Conservation (phyloP, 2,113 vertebrate genomes). For the Baryphthengus martii region DNA sequence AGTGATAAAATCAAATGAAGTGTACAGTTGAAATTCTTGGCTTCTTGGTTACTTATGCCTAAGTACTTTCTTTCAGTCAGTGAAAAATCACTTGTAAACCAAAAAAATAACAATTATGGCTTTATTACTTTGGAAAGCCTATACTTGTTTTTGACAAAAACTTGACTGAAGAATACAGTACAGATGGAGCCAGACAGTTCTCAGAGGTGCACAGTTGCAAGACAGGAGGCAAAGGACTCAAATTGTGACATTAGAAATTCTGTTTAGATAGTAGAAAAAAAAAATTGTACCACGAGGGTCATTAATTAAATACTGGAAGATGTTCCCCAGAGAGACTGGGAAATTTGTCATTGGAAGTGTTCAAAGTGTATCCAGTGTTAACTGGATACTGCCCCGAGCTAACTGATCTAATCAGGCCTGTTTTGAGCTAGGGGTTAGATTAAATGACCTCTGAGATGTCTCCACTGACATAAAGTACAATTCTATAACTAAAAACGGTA, state of each 20-base stretch:
- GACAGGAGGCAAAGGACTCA: neutral
- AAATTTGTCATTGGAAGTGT: neutral
- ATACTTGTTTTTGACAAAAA: neutral
- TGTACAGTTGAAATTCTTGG: neutral
- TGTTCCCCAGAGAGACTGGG: neutral
- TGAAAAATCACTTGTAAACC: neutral
- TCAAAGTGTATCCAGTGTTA: neutral
- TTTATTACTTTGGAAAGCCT: neutral
- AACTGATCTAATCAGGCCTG: neutral
- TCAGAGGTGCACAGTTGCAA: neutral
- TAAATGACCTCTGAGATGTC: neutral
- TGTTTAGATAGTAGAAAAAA: neutral
- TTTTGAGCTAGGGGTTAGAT: neutral
- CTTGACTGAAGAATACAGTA: neutral
- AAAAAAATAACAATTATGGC: neutral
- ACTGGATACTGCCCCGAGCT: neutral
- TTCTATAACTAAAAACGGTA: neutral
- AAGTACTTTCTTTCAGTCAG: neutral
- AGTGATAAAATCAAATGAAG: neutral
- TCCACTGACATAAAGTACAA: neutral
- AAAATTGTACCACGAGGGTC: fast-evolving
- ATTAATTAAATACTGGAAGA: neutral
- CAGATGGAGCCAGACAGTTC: neutral
- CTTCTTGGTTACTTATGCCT: neutral
- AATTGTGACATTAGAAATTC: neutral